Conservation (phyloP, 2,113 vertebrate species). For the Ceyx cyanopectus region DNA sequence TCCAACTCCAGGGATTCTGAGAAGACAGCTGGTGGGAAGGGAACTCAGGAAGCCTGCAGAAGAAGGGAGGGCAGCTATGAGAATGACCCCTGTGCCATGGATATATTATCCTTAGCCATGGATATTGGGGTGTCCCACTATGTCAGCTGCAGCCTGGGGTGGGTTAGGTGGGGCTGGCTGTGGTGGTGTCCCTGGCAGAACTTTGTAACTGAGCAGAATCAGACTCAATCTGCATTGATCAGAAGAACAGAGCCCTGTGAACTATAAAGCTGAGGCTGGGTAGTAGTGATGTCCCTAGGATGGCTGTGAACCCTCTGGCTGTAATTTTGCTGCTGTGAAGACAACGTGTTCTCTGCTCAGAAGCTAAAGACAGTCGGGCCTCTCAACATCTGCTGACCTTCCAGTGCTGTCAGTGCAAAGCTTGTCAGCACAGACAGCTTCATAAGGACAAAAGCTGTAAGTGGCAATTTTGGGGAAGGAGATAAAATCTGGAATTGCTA, state of each 20-base stretch:
- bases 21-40: neutral
- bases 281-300: neutral
- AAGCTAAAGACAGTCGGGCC: neutral
- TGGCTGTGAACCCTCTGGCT: neutral
- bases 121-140: neutral
- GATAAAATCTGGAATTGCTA: neutral
- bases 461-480: neutral
- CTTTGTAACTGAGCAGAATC: too few species aligned
- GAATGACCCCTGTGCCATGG: neutral
- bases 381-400: accelerated
- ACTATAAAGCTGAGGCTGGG: neutral
- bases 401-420: neutral
- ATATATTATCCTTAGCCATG: neutral
- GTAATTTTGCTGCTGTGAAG: neutral
- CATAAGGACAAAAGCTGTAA: neutral
- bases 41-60: neutral
- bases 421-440: neutral
- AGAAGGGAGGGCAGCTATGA: neutral
- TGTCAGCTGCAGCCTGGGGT: neutral
- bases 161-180: neutral
- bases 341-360: accelerated
- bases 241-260: neutral
- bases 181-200: neutral
- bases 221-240: neutral
- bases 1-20: neutral